These are phyloP conservation scores for Anthoscopus minutus DNA, from an alignment of 2,113 vertebrate species.

Conservation along the genomic window DNA sequence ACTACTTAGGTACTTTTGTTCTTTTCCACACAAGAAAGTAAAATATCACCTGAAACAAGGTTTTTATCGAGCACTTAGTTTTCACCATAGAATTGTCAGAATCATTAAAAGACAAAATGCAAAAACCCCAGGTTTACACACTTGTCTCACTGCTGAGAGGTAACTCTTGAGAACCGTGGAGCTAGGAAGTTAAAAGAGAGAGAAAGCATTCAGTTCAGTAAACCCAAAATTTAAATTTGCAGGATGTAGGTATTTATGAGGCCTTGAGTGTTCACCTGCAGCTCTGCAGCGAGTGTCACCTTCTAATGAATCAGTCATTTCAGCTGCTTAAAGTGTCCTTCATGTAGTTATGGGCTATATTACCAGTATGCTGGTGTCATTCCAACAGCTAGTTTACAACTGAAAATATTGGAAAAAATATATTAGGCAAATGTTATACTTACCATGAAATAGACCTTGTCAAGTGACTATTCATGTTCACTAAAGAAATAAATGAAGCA, in stretches of 20 bases:
- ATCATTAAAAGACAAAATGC: neutral
- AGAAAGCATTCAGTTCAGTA: neutral
- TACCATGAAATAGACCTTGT: neutral
- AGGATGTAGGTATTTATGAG: neutral
- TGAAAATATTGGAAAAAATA: neutral
- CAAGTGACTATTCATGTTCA: neutral
- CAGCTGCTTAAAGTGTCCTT: neutral
- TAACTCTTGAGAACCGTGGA: neutral
- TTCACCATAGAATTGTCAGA: too few species aligned
- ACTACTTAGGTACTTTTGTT: neutral
- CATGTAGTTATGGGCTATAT: neutral
- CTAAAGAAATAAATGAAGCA: neutral
- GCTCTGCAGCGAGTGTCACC: neutral
- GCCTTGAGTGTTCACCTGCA: neutral
- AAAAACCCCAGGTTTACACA: neutral
- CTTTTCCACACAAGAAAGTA: neutral
- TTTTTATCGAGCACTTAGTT: neutral
- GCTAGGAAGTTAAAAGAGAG: neutral
- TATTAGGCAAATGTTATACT: neutral
- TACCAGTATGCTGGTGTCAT: neutral
- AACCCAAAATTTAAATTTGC: neutral
- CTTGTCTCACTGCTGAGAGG: neutral
- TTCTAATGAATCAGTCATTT: neutral
- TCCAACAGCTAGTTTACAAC: neutral
- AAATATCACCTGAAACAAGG: neutral